Evolutionary conservation across 2,797 vertebrate genomes (phyloP).

Genomic region (Notoglanidium macrostoma): DNA sequence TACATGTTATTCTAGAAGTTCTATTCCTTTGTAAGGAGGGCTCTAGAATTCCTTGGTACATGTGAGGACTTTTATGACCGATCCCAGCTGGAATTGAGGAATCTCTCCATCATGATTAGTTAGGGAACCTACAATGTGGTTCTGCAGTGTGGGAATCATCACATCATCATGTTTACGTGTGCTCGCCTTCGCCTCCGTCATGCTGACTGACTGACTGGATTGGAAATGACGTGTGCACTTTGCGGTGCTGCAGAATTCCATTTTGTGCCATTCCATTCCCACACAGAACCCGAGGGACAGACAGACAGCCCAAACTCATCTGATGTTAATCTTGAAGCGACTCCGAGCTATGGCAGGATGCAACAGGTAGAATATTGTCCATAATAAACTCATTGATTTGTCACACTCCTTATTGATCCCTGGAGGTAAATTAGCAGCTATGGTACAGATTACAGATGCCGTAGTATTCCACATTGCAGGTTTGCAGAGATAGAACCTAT

Average conservation of each 20-base stretch:
- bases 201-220: not conserved
- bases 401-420: slow-evolving; percentile 5
- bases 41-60: not conserved
- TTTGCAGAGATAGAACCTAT: slow-evolving; percentile 17
- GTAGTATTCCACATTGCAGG: not conserved
- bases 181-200: not conserved
- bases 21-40: no score
- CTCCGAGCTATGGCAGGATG: not conserved
- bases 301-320: slow-evolving; percentile 6
- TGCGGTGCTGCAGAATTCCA: not conserved
- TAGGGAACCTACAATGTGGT: not conserved
- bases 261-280: not conserved
- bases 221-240: slow-evolving; percentile 1
- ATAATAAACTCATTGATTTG: slow-evolving; percentile 22
- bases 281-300: not conserved
- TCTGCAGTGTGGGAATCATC: not conserved
- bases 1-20: not conserved
- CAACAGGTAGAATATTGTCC: slow-evolving; percentile 18
- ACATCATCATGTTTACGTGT: not conserved
- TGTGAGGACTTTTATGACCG: not conserved
- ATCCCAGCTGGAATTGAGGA: not conserved
- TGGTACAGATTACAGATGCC: not conserved
- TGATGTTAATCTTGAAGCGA: slow-evolving; percentile 3
- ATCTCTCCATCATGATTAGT: not conserved
- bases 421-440: slow-evolving; percentile 33